A percentile compares a stretch with the other conserved stretches of the same genome.
phyloP scores from a whole-genome alignment of 2,888 invertebrate species.

The Rhimphoctona megacephalus region DNA sequence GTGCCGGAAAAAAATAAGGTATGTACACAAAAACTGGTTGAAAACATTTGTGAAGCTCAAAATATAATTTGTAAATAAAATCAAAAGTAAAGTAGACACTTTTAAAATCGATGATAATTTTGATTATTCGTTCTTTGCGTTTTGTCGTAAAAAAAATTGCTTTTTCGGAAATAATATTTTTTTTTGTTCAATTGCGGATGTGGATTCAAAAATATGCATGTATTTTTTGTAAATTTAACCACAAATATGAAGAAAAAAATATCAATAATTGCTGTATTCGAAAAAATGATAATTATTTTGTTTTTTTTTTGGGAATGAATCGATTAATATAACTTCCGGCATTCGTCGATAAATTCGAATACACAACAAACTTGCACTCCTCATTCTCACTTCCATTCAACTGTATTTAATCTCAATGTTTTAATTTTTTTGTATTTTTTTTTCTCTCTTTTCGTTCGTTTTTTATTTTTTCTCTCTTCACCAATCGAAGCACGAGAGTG shows the following conservation, averaged over 20 bases:
- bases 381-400: conserved; percentile 34
- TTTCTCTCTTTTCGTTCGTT: conserved; percentile 18
- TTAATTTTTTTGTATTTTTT: conserved; percentile 26
- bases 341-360: conserved; percentile 52
- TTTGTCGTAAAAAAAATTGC: background rate
- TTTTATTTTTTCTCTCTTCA: conserved; percentile 29
- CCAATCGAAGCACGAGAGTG: conserved; percentile 81
- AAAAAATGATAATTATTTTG: background rate
- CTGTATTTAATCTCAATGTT: background rate
- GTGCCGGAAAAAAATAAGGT: conserved; percentile 73
- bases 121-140: background rate
- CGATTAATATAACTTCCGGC: conserved; percentile 29
- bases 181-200: background rate
- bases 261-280: no score
- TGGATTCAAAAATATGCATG: background rate
- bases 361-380: conserved; percentile 37
- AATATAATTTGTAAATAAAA: no score
- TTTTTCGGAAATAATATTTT: background rate
- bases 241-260: background rate
- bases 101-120: background rate
- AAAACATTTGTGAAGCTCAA: background rate
- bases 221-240: background rate
- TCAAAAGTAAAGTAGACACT: background rate
- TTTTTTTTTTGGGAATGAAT: conserved; percentile 3
- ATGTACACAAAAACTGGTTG: conserved; percentile 13